Evolutionary conservation across 2,888 invertebrate genomes (phyloP), one percentile per base, ranked within the genome.

Genomic region (Zhuqinia jingwanae): DNA sequence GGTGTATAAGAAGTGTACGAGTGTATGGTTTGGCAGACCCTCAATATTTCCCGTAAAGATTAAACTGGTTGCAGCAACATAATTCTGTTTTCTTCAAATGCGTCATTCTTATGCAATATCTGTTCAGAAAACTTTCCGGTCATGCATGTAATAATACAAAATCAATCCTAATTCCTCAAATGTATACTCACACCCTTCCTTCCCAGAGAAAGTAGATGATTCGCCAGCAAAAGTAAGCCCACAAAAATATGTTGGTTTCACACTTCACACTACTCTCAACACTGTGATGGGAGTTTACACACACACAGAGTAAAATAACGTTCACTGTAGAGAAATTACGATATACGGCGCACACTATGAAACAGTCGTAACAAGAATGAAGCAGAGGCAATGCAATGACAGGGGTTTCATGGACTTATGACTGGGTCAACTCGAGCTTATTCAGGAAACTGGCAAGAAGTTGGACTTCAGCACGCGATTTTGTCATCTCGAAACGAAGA

Each of bases 391-490:
- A 82, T 82, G 82, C 82, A 75, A 82, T 60, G 75, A 50, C 73
- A 82, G 60, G 80, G 80, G 82, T 75, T 82, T 82, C 82, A 82
- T 73, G 82, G 82, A 82, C 85, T 79, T 85, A 63, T 88, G 89
- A 89, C 89, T 89, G 87, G 88, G 89, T 89, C 88, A 88, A 78
- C 85, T 87, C 79, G 47, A 81, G 83, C 80, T 82, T 86, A 87
- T 80, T 89, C 85, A 89, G 86, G 87, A 86, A 88, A 86, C 89
- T 89, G 88, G 82, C 84, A 83, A 89, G 87, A 80, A 81, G 87
- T 87, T 85, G 78, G 77, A 65, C 56, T 68, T 82, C 75, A 83
- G 56, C 89, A 89, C 89, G 89, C 89, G 88, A 89, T 89, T 89
- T 89, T 89, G 89, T 89, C 89, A 89, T 89, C 88, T 84, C 80